Percentiles rank a stretch among this genome's conserved stretches.
phyloP scores from a whole-genome alignment of 1,140 invertebrate genomes.

The Drosophila kikkawai region DNA sequence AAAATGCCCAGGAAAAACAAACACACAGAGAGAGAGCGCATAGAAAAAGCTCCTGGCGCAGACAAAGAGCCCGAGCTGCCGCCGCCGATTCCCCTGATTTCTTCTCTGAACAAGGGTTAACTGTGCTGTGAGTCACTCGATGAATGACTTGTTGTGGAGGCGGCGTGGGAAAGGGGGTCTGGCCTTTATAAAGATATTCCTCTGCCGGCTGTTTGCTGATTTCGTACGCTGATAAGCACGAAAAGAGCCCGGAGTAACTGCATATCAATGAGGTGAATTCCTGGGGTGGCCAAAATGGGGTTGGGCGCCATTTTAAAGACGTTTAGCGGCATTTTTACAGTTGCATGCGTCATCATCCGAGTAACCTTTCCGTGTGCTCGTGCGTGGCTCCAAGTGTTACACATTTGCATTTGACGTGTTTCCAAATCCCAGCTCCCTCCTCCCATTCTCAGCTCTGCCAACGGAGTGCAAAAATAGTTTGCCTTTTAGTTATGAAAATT shows the following conservation, averaged over 20 bases:
- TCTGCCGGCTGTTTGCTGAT: conserved; percentile 58
- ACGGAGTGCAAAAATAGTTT: conserved; percentile 63
- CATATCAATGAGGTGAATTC: conserved; percentile 64
- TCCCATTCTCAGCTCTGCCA: background rate
- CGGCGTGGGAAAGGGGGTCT: background rate
- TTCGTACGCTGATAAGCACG: conserved; percentile 68
- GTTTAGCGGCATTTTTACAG: conserved; percentile 65
- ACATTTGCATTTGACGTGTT: conserved; percentile 74
- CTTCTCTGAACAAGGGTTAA: conserved; percentile 69
- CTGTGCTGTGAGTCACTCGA: conserved; percentile 70
- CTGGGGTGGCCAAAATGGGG: conserved; percentile 2
- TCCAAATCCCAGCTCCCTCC: conserved; percentile 1
- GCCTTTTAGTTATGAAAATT: conserved; percentile 68
- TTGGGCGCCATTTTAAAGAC: conserved; percentile 24
- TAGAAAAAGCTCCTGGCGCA: conserved; percentile 20
- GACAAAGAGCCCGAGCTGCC: conserved; percentile 35
- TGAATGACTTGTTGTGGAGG: conserved; percentile 49
- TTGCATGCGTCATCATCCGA: conserved; percentile 75
- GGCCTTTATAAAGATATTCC: conserved; percentile 72
- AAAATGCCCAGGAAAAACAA: conserved; percentile 63
- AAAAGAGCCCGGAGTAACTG: conserved; percentile 43
- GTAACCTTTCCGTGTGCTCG: conserved; percentile 41
- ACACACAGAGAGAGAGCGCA: conserved; percentile 29
- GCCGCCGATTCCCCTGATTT: conserved; percentile 19
- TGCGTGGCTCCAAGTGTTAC: conserved; percentile 72